A percentile compares a stretch with the other conserved stretches of the same genome.
Evolutionary conservation across 2,797 vertebrate genomes (phyloP).

Genomic region (Gadopsis marmoratus): DNA sequence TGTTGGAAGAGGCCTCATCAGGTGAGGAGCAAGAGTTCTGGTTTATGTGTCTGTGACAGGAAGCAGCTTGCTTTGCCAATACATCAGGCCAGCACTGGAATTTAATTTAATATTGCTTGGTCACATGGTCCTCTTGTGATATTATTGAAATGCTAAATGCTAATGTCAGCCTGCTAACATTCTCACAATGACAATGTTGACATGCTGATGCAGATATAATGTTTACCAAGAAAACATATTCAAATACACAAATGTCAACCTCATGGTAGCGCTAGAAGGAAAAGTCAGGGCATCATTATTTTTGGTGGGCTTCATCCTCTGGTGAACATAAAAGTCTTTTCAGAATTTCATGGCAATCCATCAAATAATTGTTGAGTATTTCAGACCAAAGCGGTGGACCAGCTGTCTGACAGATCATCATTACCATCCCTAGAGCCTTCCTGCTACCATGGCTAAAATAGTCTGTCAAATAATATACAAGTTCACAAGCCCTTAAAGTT

Average conservation of each 20-base stretch:
- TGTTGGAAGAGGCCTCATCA: not conserved
- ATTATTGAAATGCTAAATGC: not conserved
- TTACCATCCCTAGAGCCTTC: not conserved
- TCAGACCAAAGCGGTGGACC: not conserved
- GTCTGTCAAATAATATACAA: not conserved
- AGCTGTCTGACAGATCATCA: not conserved
- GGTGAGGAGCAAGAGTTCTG: not conserved
- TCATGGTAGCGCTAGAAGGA: not conserved
- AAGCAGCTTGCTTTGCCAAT: not conserved
- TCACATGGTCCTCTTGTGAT: no score
- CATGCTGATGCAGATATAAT: not conserved
- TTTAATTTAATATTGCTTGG: not conserved
- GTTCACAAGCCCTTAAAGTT: not conserved
- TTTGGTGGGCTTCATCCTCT: not conserved
- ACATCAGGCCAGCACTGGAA: not conserved
- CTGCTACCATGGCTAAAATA: no score
- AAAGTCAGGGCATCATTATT: not conserved
- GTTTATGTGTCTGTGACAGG: not conserved
- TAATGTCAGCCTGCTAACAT: not conserved
- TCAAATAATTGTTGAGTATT: constrained; percentile 6
- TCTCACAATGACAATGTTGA: not conserved
- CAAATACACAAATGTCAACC: not conserved
- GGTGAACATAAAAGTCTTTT: not conserved
- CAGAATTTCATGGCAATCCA: not conserved
- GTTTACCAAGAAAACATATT: not conserved